Conservation (phyloP, 1,140 invertebrate species). For the Drosophila tropicalis region DNA sequence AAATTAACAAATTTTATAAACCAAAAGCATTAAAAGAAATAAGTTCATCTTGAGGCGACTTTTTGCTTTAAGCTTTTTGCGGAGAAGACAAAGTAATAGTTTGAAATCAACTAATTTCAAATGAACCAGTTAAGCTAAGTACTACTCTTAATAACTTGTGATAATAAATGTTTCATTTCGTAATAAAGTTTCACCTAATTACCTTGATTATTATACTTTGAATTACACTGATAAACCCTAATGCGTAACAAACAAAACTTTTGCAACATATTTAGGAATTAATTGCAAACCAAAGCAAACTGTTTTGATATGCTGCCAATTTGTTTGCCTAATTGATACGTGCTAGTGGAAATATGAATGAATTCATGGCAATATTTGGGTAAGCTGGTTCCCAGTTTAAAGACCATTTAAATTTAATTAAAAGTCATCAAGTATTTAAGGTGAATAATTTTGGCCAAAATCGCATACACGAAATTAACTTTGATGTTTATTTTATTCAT, state of each 20-base stretch:
- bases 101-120: no score
- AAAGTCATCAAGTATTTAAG: constrained; percentile 41
- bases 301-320: constrained; percentile 19
- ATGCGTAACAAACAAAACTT: background rate
- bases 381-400: background rate
- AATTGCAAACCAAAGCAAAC: constrained; percentile 15
- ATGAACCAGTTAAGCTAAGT: no score
- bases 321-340: constrained; percentile 23
- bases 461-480: constrained; percentile 30
- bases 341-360: background rate
- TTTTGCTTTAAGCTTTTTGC: no score
- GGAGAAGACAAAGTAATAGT: no score
- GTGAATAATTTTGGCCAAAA: constrained; percentile 20
- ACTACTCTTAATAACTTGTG: no score
- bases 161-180: no score
- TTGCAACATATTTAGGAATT: background rate
- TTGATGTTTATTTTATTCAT: constrained; percentile 52
- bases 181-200: background rate
- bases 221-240: background rate
- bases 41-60: no score
- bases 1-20: no score
- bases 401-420: constrained; percentile 41
- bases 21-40: no score
- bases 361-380: background rate
- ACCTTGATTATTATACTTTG: background rate